Percentiles rank a stretch among this genome's conserved stretches.
Evolutionary conservation across 2,888 invertebrate species (phyloP).

Genomic region (Ormyrus nitidulus): DNA sequence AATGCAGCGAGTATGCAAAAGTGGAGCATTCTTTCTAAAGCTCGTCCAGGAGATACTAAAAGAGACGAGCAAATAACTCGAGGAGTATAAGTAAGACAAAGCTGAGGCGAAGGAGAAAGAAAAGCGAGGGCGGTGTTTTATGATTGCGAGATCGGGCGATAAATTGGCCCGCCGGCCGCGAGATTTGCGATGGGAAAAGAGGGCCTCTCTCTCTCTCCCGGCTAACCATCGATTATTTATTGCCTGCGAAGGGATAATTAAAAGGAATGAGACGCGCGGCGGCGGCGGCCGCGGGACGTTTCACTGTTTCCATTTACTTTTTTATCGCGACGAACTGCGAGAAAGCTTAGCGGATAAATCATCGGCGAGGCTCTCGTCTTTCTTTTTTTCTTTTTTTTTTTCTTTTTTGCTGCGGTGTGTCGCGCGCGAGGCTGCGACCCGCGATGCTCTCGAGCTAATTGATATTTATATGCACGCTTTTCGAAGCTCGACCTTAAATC

Average conservation of each 20-base stretch:
- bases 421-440: constrained; percentile 26
- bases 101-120: constrained; percentile 22
- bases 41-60: too few species aligned
- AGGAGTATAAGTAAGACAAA: neutral
- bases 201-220: neutral
- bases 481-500: constrained; percentile 19
- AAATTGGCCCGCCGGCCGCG: constrained; percentile 52
- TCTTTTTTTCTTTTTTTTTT: neutral
- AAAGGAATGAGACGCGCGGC: constrained; percentile 49
- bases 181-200: constrained; percentile 43
- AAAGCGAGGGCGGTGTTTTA: constrained; percentile 63
- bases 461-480: constrained; percentile 53
- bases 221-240: constrained; percentile 56
- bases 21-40: too few species aligned
- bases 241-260: constrained; percentile 54
- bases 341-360: constrained; percentile 37
- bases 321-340: neutral
- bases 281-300: constrained; percentile 19
- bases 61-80: neutral
- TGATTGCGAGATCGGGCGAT: constrained; percentile 59
- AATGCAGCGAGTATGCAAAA: too few species aligned
- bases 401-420: constrained; percentile 33
- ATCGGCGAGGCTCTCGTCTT: neutral
- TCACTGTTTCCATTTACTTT: constrained; percentile 30
- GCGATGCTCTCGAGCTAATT: constrained; percentile 52